A percentile compares a stretch with the other conserved stretches of the same genome.
phyloP scores from a whole-genome alignment of 2,888 invertebrate genomes.

The Drosophila acutilabella region DNA sequence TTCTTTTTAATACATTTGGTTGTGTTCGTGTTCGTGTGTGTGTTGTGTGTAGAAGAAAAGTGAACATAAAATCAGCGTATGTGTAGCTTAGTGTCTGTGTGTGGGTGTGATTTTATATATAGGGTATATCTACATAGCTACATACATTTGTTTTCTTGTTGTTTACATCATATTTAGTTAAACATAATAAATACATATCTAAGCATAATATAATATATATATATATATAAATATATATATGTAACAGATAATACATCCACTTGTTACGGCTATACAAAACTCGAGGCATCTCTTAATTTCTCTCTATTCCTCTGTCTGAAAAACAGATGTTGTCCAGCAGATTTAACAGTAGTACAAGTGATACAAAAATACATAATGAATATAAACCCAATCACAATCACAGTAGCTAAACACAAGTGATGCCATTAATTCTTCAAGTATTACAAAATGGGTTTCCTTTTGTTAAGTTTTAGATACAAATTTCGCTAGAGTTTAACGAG shows the following conservation, averaged over 20 bases:
- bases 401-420: slow-evolving; percentile 41
- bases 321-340: slow-evolving; percentile 39
- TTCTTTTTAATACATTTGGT: slow-evolving; percentile 76
- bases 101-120: slow-evolving; percentile 41
- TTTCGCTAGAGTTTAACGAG: slow-evolving; percentile 56
- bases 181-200: slow-evolving; percentile 77
- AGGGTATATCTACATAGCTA: slow-evolving; percentile 70
- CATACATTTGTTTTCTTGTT: slow-evolving; percentile 52
- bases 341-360: slow-evolving; percentile 62
- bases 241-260: slow-evolving; percentile 75
- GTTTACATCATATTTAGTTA: slow-evolving; percentile 65
- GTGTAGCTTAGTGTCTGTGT: slow-evolving; percentile 33
- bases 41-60: slow-evolving; percentile 49
- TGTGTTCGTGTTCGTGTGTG: slow-evolving; percentile 56
- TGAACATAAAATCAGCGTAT: slow-evolving; percentile 73
- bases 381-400: slow-evolving; percentile 41
- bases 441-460: slow-evolving; percentile 36
- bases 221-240: slow-evolving; percentile 52
- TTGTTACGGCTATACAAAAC: slow-evolving; percentile 46
- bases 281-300: slow-evolving; percentile 12
- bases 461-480: slow-evolving; percentile 35
- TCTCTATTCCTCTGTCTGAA: not conserved
- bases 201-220: slow-evolving; percentile 55
- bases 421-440: slow-evolving; percentile 31
- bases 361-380: slow-evolving; percentile 73